These are phyloP conservation scores for Rhagologus leucostigma DNA, from an alignment of 2,113 vertebrate genomes.

Conservation along the genomic window DNA sequence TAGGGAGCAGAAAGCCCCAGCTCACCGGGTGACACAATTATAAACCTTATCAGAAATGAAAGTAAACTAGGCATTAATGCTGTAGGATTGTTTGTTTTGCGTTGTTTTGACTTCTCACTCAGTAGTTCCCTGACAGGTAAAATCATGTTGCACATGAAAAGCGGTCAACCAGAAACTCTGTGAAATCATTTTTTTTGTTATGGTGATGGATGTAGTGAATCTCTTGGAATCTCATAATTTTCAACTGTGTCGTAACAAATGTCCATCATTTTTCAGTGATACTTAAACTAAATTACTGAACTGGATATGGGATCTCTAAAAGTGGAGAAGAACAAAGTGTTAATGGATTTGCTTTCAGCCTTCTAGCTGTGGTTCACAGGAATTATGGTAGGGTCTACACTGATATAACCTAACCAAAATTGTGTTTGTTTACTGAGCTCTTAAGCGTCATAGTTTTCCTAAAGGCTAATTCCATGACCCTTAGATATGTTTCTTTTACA, in stretches of 20 bases:
- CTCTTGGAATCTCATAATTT: not conserved
- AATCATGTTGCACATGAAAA: not conserved
- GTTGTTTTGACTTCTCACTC: not conserved
- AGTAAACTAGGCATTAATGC: not conserved
- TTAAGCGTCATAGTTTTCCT: not conserved
- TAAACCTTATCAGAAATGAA: not conserved
- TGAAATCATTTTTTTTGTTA: not conserved
- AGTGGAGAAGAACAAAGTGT: not conserved
- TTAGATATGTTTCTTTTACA: not conserved
- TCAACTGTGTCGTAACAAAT: not conserved
- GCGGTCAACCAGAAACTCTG: not conserved
- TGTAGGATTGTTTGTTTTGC: not conserved
- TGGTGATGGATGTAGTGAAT: rapidly evolving
- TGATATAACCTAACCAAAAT: not conserved
- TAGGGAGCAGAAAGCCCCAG: not conserved
- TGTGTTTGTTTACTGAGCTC: not conserved
- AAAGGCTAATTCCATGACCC: not conserved
- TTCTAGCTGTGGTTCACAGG: not conserved
- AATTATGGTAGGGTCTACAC: not conserved
- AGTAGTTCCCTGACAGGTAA: not conserved
- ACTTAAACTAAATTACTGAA: not conserved
- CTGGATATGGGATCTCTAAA: not conserved
- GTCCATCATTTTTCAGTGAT: not conserved
- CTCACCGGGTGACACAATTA: not conserved
- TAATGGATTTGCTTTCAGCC: not conserved